Evolutionary conservation across 2,888 invertebrate genomes (phyloP), one percentile per base, ranked within the genome.

Genomic region (Cyaniris semiargus): DNA sequence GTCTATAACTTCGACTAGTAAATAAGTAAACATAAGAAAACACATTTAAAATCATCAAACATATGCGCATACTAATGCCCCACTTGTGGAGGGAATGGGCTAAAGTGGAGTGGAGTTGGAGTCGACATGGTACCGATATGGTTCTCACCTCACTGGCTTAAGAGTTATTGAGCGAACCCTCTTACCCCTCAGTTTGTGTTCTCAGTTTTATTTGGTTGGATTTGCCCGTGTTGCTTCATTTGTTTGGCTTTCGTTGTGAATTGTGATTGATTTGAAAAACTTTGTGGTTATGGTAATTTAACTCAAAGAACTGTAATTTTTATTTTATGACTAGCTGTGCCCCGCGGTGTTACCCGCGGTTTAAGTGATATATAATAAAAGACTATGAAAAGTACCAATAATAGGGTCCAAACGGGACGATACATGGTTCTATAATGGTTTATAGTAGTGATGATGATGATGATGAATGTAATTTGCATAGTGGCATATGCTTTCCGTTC

Each of bases 41-140:
- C 15, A 70, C 27, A 70, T 70, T 70, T 70, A 70, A 70, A 44
- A 70, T 31, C 27, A 23, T 31, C 70, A 70, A 70, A 23, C 70
- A 31, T 70, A 70, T 70, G 70, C 70, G 27, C 70, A 70, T 23
- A 70, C 70, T 70, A 70, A 70, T 70, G 23, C 15, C 70, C 70
- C 10, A 53, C 70, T 70, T 23, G 70, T 27, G 31, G 15, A 31
- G 27, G 23, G 23, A 23, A 60, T 31, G 70, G 70, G 70, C 13
- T 15, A 13, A 23, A 27, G 13, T 15, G 53, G 53, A 18, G 15
- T 18, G 18, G 18, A 53, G 53, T 53, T 18, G 53, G 23, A 31
- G 10, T 15, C 70, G 27, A 70, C 53, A 18, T 53, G 53, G 15
- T 53, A 70, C 70, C 27, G 6, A 21, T 23, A 27, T 31, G 15